Base-by-base conservation (phyloP, 2,888 invertebrate species). In the Kryphioiulus occultus region DNA sequence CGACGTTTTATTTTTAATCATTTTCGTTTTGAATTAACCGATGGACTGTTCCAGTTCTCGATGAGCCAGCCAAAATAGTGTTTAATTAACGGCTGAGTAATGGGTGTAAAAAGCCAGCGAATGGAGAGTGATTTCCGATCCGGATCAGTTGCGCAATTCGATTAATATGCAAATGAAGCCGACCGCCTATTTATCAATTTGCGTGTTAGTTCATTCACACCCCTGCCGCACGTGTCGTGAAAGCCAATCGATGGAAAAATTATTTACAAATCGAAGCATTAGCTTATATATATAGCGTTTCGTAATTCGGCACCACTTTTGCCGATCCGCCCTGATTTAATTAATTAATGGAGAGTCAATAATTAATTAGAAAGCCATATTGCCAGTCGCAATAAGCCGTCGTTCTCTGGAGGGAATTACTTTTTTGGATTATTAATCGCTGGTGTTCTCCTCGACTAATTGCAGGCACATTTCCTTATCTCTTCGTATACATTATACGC, bases 281-380 rank as follows among this genome's bases (percentile, higher is more conserved):
- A n/a, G n/a, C n/a, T n/a, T n/a, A n/a, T n/a, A n/a, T 68, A 68
- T 68, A 39, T 68, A 22, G 68, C 9, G 26, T n/a, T n/a, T n/a
- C 9, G 26, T 7, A 26, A 22, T 22, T 1, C 26, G 68, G 22
- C 68, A 26, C 22, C 22, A 19, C 68, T 26, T 26, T 68, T 26
- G 22, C 10, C 26, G 26, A 26, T 26, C 68, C 68, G 22, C 12
- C 26, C 12, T 7, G 12, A 26, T 68, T 68, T 68, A 7, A 68
- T 68, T 68, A 68, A 68, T 68, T 68, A 22, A 68, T 68, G 68
- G 68, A 68, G 68, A 68, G 68, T 68, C 68, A 68, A 68, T 68
- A 26, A 68, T 26, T 22, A 68, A 68, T 68, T 68, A 26, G 26
- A 26, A 26, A 68, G 68, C 68, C 68, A 68, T 26, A 68, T 22